Evolutionary conservation across 2,888 invertebrate genomes (phyloP).

Genomic region (Cephus spinipes): DNA sequence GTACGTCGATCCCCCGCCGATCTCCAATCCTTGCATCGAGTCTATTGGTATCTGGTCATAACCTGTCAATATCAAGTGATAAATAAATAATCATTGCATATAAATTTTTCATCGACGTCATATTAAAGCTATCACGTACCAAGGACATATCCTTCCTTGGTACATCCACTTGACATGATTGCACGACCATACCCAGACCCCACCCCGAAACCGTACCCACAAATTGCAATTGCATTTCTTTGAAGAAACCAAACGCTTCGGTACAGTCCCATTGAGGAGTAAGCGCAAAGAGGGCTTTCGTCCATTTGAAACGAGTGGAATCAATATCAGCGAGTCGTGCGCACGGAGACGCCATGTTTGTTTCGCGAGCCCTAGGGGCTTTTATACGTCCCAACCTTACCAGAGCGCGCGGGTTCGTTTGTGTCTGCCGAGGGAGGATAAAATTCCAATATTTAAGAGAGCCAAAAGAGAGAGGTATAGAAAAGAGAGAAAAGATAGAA

Average conservation of each 20-base stretch:
- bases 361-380: background rate
- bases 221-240: background rate
- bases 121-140: background rate
- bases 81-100: too few relatives aligned
- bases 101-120: background rate
- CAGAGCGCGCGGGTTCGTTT: background rate
- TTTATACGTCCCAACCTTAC: background rate
- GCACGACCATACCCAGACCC: background rate
- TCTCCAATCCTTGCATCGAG: conserved; percentile 94
- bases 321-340: background rate
- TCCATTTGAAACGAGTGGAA: background rate
- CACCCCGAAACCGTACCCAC: background rate
- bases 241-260: background rate
- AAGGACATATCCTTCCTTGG: background rate
- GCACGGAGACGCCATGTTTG: background rate
- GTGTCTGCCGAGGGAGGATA: background rate
- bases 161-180: background rate
- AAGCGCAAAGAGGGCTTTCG: background rate
- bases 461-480: background rate
- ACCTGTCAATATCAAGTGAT: conserved; percentile 71
- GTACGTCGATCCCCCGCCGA: conserved; percentile 83
- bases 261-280: background rate
- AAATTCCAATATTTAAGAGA: background rate
- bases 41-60: conserved; percentile 98
- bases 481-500: background rate